A percentile compares a stretch with the other conserved stretches of the same genome.
Evolutionary conservation across 2,888 invertebrate species (phyloP).

Genomic region (Sepioteuthis lessoniana): DNA sequence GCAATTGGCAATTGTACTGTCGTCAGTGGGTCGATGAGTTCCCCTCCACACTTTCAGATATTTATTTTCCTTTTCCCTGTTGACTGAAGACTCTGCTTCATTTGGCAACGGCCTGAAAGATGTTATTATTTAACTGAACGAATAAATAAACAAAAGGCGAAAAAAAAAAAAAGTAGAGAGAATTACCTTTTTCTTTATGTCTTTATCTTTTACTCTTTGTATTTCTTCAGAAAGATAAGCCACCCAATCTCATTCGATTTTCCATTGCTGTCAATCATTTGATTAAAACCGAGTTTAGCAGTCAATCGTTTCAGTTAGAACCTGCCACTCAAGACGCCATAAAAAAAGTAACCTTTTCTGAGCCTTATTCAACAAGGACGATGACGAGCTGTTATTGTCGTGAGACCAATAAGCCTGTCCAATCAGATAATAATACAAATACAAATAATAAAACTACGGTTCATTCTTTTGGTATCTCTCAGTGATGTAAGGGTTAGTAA

Average conservation of each 20-base stretch:
- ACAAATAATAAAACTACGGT: no score
- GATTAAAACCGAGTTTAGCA: background rate
- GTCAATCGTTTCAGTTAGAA: background rate
- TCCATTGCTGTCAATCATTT: background rate
- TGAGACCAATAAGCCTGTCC: background rate
- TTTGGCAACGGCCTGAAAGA: background rate
- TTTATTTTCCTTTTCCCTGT: background rate
- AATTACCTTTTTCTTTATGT: background rate
- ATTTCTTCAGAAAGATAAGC: background rate
- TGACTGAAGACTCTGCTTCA: background rate
- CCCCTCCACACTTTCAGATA: no score
- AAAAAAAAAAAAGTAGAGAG: background rate
- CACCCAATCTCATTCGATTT: background rate
- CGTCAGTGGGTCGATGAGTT: background rate
- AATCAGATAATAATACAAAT: background rate
- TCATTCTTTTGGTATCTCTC: no score
- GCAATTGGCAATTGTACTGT: background rate
- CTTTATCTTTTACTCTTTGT: no score
- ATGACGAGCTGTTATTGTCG: background rate
- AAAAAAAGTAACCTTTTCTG: background rate
- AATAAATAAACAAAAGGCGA: background rate
- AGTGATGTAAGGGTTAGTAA: no score
- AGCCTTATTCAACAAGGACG: background rate
- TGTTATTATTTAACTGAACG: background rate
- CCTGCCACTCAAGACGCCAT: background rate